Conservation (phyloP, 2,888 invertebrate species). For the Spodoptera picta region DNA sequence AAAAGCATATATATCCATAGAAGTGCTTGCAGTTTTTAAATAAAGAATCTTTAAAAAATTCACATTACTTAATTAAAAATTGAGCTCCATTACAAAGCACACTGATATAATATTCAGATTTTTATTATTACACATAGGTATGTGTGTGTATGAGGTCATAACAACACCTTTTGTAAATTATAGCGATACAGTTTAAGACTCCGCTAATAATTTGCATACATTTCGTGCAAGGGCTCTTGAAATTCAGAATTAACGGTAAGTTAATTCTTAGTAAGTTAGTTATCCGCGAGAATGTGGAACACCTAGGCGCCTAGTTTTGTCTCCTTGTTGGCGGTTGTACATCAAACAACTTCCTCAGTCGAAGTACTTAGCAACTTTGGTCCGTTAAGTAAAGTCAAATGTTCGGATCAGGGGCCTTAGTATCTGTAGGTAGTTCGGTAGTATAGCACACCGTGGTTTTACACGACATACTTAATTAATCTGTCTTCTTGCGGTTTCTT, state of each 20-base stretch:
- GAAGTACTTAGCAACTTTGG: conserved; percentile 45
- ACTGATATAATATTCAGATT: conserved; percentile 6
- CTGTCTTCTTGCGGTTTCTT: conserved; percentile 15
- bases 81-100: conserved; percentile 8
- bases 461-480: conserved; percentile 48
- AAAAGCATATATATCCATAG: conserved; percentile 5
- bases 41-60: conserved; percentile 9
- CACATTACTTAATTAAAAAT: conserved; percentile 28
- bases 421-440: conserved; percentile 35
- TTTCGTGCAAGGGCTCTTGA: conserved; percentile 18
- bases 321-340: conserved; percentile 32
- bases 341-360: conserved; percentile 49
- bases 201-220: conserved; percentile 21
- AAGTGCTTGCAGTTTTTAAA: conserved; percentile 11
- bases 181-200: conserved; percentile 14
- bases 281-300: conserved; percentile 33
- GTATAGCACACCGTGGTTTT: conserved; percentile 28
- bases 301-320: conserved; percentile 35
- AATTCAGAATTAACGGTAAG: conserved; percentile 38
- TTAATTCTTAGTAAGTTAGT: too few relatives aligned
- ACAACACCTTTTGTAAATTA: neutral
- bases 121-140: conserved; percentile 18
- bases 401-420: conserved; percentile 35
- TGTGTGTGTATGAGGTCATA: too few relatives aligned
- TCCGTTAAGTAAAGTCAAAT: conserved; percentile 44